Base-by-base conservation (phyloP, 1,140 invertebrate genomes). In the Carposina sasakii region DNA sequence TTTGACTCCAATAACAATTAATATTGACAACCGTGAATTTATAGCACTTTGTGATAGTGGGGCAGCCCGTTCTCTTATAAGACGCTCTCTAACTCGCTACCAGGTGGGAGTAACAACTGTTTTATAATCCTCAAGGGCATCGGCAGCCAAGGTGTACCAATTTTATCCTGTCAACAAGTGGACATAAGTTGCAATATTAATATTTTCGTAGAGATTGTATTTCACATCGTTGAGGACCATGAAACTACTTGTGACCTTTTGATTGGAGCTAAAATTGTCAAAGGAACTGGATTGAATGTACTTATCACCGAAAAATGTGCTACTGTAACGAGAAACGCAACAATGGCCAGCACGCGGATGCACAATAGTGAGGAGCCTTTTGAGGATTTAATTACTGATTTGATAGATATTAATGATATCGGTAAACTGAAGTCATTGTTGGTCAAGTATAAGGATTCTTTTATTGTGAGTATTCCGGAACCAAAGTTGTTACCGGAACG, bases 181-280 rank as follows among this genome's bases (percentile, higher is more conserved):
- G 24, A 19, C 10, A 13, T 37, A 2, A 17, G 19, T 10, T 47
- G 45, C 15, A 12, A 36, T 4, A 47, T 47, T 8, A 37, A 8
- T 36, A 47, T 34, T n/a, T 22, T 46, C n/a, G 30, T 46, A 16
- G 44, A 46, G 17, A 21, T 46, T 1, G 13, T 6, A 24, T 47
- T 47, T 9, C 31, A 47, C 17, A 13, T 47, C 12, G 33, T 47
- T 3, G 45, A 47, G n/a, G 45, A 47, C 20, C 45, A 47, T 33
- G 45, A 47, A 37, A 37, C 24, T 16, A 31, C 45, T 15, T 47
- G 45, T 21, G 30, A 36, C 5, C 19, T 47, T n/a, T 36, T 47
- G 21, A 39, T 47, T 12, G 45, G 45, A 16, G 13, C 31, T 12
- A 23, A 47, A 13, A 3, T 47, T 3, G 45, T 47, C n/a, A 47